Percentiles rank a stretch among this genome's conserved stretches.
Evolutionary conservation across 2,113 vertebrate genomes (phyloP).

Genomic region (Sinocyclocheilus rhinocerous): DNA sequence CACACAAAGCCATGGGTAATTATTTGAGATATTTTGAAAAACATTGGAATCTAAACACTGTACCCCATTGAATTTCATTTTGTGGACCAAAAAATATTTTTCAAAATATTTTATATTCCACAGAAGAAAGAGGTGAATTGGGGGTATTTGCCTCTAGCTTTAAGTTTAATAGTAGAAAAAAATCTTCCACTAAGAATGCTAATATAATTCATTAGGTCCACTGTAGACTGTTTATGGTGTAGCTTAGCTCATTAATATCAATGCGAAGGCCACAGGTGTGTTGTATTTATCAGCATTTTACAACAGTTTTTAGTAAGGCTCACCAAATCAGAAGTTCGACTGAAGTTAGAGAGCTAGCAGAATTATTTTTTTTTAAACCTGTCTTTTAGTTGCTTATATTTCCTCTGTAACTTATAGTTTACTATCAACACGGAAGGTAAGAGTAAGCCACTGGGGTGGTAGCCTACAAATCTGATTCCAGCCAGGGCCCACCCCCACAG

Average conservation of each 20-base stretch:
- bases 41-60: background rate
- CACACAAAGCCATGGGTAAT: background rate
- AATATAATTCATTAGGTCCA: background rate
- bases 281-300: background rate
- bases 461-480: slow-evolving; percentile 17
- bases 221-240: slow-evolving; percentile 1
- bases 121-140: background rate
- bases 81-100: background rate
- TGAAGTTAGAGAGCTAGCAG: background rate
- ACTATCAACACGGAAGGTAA: slow-evolving; percentile 21
- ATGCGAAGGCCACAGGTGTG: slow-evolving; percentile 6
- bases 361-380: background rate
- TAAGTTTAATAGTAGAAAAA: background rate
- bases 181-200: background rate
- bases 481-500: slow-evolving; percentile 30
- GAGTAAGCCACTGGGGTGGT: background rate
- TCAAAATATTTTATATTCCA: background rate
- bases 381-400: background rate
- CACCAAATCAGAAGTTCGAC: background rate
- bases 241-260: background rate
- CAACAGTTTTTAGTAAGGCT: background rate
- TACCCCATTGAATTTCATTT: background rate
- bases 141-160: too few relatives aligned
- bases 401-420: background rate
- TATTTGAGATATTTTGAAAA: background rate